Evolutionary conservation across 2,888 invertebrate genomes (phyloP).

Genomic region (Mamestra brassicae): DNA sequence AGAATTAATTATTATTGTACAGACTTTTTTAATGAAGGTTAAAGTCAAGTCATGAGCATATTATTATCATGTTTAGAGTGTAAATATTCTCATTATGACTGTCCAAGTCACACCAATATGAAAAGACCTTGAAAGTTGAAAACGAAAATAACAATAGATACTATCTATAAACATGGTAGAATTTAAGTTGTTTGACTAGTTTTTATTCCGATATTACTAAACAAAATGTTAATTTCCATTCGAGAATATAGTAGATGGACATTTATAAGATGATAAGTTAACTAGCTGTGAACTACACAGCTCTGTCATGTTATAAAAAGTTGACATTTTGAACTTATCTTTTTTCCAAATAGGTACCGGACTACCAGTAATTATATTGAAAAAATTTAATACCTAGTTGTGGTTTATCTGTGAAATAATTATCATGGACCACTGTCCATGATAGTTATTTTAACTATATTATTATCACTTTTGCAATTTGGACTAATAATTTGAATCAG

Average conservation of each 20-base stretch:
- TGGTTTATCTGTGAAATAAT: not conserved
- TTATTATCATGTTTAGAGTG: conserved; percentile 21
- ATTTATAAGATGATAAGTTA: not conserved
- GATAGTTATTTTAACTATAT: too few species aligned
- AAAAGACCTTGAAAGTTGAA: conserved; percentile 46
- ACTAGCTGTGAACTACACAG: not conserved
- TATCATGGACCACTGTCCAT: too few species aligned
- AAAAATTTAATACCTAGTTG: not conserved
- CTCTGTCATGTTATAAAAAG: not conserved
- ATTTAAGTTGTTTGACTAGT: conserved; percentile 43
- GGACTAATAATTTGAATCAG: not conserved
- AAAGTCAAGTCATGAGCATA: conserved; percentile 29
- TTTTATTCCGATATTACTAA: conserved; percentile 40
- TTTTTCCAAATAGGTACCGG: not conserved
- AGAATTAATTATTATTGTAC: conserved; percentile 38
- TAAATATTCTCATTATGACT: conserved; percentile 29
- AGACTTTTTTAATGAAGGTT: conserved; percentile 21
- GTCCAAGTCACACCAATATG: conserved; percentile 33
- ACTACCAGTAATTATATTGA: not conserved
- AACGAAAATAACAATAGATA: conserved; percentile 47
- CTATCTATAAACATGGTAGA: conserved; percentile 25
- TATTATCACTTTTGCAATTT: not conserved
- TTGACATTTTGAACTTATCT: not conserved
- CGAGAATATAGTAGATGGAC: not conserved
- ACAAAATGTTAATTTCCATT: conserved; percentile 19